Percentiles rank a stretch among this genome's conserved stretches.
Conservation (phyloP, 1,140 invertebrate species). For the Chrysomallon squamiferum region DNA sequence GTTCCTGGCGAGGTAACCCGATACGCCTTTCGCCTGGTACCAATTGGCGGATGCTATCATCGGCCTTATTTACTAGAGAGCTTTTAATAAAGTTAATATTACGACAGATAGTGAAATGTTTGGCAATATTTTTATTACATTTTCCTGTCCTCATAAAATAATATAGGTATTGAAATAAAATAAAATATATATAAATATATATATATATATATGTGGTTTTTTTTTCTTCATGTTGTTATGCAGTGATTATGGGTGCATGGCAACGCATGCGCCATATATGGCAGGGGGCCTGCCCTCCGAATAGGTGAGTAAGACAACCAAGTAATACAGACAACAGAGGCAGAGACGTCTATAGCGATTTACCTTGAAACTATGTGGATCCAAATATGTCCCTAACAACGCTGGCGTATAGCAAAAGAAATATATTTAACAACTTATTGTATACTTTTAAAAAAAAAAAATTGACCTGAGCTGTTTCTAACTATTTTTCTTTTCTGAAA, state of each 20-base stretch:
- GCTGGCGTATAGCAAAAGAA: not conserved
- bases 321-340: not conserved
- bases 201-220: not conserved
- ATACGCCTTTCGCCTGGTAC: not conserved
- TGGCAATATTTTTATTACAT: too few species aligned
- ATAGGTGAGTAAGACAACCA: not conserved
- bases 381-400: slow-evolving; percentile 8
- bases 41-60: too few species aligned
- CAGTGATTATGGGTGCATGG: not conserved
- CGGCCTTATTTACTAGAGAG: too few species aligned
- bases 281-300: not conserved
- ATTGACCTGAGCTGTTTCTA: too few species aligned
- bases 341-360: not conserved
- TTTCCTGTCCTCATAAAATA: too few species aligned
- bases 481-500: too few species aligned
- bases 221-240: not conserved
- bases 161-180: too few species aligned
- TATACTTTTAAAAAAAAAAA: not conserved
- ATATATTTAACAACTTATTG: not conserved
- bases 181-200: not conserved
- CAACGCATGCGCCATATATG: slow-evolving; percentile 5
- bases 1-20: not conserved
- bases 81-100: too few species aligned
- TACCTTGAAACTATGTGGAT: slow-evolving; percentile 4
- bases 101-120: too few species aligned